Percentiles rank a stretch among this genome's conserved stretches.
Conservation (phyloP, 2,113 vertebrate species). For the Madoqua kirkii region DNA sequence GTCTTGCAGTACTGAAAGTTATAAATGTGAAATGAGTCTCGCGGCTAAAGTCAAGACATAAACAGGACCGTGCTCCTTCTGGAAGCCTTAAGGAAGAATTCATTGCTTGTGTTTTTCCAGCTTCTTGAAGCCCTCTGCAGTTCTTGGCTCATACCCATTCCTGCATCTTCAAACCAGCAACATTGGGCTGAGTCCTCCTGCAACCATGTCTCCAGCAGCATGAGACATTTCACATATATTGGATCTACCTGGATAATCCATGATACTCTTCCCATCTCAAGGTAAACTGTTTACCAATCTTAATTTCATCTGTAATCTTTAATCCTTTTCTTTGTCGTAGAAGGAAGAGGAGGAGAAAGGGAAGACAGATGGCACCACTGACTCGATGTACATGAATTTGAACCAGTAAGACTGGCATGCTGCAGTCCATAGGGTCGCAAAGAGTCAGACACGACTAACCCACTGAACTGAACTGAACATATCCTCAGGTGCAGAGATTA, state of each 20-base stretch:
- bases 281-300: neutral
- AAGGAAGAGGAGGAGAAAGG: neutral
- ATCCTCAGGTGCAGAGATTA: neutral
- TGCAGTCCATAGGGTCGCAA: accelerated
- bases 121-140: neutral
- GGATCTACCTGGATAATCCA: neutral
- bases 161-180: neutral
- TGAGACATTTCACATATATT: neutral
- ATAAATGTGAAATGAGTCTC: neutral
- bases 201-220: neutral
- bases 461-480: neutral
- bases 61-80: neutral
- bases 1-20: neutral
- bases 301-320: neutral
- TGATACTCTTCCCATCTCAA: neutral
- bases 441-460: neutral
- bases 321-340: neutral
- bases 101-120: neutral
- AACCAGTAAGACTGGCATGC: neutral
- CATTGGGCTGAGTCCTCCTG: accelerated
- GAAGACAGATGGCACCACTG: neutral
- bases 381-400: neutral
- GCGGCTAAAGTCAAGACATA: neutral
- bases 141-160: neutral
- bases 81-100: neutral